Percentiles rank a stretch among this genome's conserved stretches.
Evolutionary conservation across 2,888 invertebrate species (phyloP).

Genomic region (Hyppa rectilinea): DNA sequence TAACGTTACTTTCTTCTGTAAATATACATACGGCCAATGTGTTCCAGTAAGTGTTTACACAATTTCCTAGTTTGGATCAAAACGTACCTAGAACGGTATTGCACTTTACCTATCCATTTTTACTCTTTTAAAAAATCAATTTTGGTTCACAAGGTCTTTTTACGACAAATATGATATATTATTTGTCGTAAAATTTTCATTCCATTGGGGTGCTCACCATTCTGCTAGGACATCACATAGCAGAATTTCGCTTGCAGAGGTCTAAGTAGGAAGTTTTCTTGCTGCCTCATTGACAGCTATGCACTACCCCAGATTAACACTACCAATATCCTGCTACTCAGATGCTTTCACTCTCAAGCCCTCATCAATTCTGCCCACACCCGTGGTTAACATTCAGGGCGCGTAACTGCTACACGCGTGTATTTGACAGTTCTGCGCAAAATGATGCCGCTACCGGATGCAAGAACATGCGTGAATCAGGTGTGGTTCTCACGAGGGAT

Average conservation of each 20-base stretch:
- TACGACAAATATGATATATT: too few species aligned
- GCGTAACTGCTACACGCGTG: conserved; percentile 11
- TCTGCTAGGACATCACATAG: background rate
- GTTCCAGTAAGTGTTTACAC: background rate
- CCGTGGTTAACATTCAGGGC: conserved; percentile 31
- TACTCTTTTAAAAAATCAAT: background rate
- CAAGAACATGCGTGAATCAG: conserved; percentile 23
- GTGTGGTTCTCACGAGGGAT: conserved; percentile 49
- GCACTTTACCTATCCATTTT: background rate
- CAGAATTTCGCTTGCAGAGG: background rate
- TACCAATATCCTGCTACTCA: conserved; percentile 24
- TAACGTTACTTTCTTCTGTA: conserved; percentile 43
- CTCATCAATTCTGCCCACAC: conserved; percentile 39
- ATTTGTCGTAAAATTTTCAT: too few species aligned
- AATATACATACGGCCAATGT: background rate
- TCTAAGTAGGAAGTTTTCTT: background rate
- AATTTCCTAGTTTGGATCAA: too few species aligned
- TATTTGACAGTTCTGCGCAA: conserved; percentile 34
- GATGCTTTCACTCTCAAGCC: conserved; percentile 53
- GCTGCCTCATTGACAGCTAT: conserved; percentile 1
- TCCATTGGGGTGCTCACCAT: too few species aligned
- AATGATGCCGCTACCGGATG: conserved; percentile 50
- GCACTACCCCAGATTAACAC: conserved; percentile 14
- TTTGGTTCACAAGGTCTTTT: background rate
- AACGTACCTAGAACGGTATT: background rate